Evolutionary conservation across 1,140 invertebrate genomes (phyloP).

Genomic region (Bursaphelenchus mucronatus): DNA sequence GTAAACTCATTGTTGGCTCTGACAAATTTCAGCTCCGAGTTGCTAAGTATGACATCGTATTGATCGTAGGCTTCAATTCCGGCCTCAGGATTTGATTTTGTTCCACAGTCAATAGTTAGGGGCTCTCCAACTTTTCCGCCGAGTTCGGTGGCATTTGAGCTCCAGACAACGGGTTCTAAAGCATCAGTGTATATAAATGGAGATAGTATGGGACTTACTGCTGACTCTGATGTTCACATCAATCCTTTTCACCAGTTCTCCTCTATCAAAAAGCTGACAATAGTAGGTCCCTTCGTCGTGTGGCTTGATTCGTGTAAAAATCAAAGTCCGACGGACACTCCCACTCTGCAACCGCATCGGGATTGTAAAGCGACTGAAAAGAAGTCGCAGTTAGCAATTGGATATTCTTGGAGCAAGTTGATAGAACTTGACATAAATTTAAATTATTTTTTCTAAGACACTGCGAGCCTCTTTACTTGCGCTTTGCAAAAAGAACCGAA

Average conservation of each 20-base stretch:
- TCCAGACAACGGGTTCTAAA: constrained; percentile 10
- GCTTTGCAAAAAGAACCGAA: too few species aligned
- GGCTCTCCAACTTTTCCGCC: constrained; percentile 9
- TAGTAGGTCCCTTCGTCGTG: constrained; percentile 20
- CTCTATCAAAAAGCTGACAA: constrained; percentile 13
- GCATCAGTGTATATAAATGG: not conserved
- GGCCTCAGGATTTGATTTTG: constrained; percentile 1
- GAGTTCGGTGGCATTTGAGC: constrained; percentile 2
- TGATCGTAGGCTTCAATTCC: constrained; percentile 6
- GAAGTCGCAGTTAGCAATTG: not conserved
- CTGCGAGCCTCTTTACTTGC: too few species aligned
- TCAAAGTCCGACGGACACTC: not conserved
- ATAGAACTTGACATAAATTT: too few species aligned
- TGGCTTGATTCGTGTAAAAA: constrained; percentile 1
- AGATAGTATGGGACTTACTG: constrained; percentile 8
- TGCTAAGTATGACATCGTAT: not conserved
- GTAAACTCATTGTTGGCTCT: constrained; percentile 14
- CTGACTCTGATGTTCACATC: constrained; percentile 3
- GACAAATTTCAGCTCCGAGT: not conserved
- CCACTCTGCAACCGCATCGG: not conserved
- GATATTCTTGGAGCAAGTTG: not conserved
- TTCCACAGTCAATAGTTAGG: constrained; percentile 11
- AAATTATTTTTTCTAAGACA: too few species aligned
- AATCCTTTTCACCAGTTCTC: not conserved
- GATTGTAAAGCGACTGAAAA: constrained; percentile 14